Percentiles rank a stretch among this genome's conserved stretches.
Evolutionary conservation across 64 coral and sea anemone genomes (phyloP).

Genomic region (Porites australiensis): DNA sequence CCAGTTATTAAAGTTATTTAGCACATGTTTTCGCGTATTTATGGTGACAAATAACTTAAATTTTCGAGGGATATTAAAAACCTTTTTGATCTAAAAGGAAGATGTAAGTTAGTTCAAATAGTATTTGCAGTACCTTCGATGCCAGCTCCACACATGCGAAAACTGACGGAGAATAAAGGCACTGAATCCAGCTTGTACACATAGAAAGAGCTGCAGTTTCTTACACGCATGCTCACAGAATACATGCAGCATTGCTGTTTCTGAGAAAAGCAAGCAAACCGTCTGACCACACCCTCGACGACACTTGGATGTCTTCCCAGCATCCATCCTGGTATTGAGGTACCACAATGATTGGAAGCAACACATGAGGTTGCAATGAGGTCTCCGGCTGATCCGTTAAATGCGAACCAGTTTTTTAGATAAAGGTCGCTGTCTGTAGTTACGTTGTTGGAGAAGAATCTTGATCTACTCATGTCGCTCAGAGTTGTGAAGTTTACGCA

Average conservation of each 20-base stretch:
- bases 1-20: too few relatives aligned
- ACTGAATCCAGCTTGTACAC: conserved; percentile 34
- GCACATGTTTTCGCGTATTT: too few relatives aligned
- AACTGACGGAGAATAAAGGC: not conserved
- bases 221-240: not conserved
- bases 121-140: conserved; percentile 5
- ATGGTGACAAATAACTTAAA: too few relatives aligned
- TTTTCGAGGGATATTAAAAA: not conserved
- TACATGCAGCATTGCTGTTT: conserved; percentile 32
- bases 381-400: conserved; percentile 54
- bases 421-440: not conserved
- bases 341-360: conserved; percentile 24
- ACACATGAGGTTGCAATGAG: conserved; percentile 57
- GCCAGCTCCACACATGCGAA: conserved; percentile 43
- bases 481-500: conserved; percentile 24
- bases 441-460: not conserved
- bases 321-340: conserved; percentile 57
- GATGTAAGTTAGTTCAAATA: not conserved
- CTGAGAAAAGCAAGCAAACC: conserved; percentile 23
- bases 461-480: conserved; percentile 3
- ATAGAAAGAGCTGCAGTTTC: conserved; percentile 58
- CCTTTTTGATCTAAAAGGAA: not conserved
- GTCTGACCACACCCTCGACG: conserved; percentile 22
- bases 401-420: conserved; percentile 43
- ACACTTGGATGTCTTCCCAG: conserved; percentile 21